Conservation (phyloP, 2,888 invertebrate species). For the Drosophila nr. perissopoda region DNA sequence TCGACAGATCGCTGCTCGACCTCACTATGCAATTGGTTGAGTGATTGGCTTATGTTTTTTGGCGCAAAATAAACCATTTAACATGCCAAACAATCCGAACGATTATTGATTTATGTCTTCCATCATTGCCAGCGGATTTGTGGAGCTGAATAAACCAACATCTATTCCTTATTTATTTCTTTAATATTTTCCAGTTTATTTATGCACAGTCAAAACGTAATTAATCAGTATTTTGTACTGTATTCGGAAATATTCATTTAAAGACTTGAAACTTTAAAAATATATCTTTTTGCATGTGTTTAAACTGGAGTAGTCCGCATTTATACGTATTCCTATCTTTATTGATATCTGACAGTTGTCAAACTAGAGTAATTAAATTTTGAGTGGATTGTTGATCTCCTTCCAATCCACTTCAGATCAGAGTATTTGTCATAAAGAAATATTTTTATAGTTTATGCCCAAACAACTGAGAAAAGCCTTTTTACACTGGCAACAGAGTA, state of each 20-base stretch:
- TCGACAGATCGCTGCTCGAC: constrained; percentile 15
- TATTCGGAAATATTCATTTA: not conserved
- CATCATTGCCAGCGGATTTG: constrained; percentile 44
- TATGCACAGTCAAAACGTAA: constrained; percentile 2
- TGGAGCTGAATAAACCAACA: constrained; percentile 8
- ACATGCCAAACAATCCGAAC: constrained; percentile 50
- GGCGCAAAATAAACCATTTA: constrained; percentile 61
- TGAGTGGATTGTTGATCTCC: not conserved
- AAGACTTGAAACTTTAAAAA: not conserved
- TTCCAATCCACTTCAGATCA: not conserved
- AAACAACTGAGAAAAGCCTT: not conserved
- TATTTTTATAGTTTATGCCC: not conserved
- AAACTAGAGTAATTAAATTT: not conserved
- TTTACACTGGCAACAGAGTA: not conserved
- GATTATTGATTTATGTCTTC: constrained; percentile 52
- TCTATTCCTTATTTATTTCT: not conserved
- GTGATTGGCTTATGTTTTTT: constrained; percentile 63
- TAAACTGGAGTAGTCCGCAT: not conserved
- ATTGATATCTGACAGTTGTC: not conserved
- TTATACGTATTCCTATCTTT: not conserved
- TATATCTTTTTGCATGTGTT: not conserved
- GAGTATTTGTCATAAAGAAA: not conserved
- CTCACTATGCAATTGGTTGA: constrained; percentile 42
- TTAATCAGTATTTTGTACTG: not conserved
- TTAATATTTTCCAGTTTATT: constrained; percentile 5